Percentiles rank a stretch among this genome's conserved stretches.
These are phyloP conservation scores for Gymnoscelis rufifasciata DNA, from an alignment of 2,888 invertebrate genomes.

Conservation along the genomic window DNA sequence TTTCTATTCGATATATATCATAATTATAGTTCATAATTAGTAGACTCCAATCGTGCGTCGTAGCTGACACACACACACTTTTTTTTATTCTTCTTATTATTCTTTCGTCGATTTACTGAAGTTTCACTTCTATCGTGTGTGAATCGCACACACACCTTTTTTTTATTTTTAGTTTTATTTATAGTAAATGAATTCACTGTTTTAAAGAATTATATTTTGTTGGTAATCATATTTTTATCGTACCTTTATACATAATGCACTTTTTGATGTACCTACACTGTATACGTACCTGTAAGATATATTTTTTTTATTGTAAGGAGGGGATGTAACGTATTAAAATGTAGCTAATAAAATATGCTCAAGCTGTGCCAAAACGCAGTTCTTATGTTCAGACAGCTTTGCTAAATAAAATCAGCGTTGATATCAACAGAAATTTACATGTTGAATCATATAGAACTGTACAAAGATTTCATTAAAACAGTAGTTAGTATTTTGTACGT, in stretches of 20 bases:
- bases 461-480: no score
- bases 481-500: no score
- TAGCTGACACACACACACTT: no score
- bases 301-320: constrained; percentile 18
- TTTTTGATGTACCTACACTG: constrained; percentile 23
- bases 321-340: constrained; percentile 17
- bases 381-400: constrained; percentile 11
- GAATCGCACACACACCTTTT: no score
- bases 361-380: constrained; percentile 30
- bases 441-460: no score
- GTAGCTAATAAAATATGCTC: constrained; percentile 27
- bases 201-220: constrained; percentile 16
- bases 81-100: no score
- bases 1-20: constrained; percentile 21
- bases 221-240: constrained; percentile 23
- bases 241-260: constrained; percentile 17
- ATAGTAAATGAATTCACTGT: constrained; percentile 14
- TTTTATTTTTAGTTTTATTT: constrained; percentile 17
- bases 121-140: no score
- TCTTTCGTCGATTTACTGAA: no score
- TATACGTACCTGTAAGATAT: constrained; percentile 26
- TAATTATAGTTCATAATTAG: constrained; percentile 24
- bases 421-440: no score
- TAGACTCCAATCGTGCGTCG: no score
- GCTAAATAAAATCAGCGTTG: neutral